Evolutionary conservation across 2,113 vertebrate genomes (phyloP).

Genomic region (Saccopteryx leptura): DNA sequence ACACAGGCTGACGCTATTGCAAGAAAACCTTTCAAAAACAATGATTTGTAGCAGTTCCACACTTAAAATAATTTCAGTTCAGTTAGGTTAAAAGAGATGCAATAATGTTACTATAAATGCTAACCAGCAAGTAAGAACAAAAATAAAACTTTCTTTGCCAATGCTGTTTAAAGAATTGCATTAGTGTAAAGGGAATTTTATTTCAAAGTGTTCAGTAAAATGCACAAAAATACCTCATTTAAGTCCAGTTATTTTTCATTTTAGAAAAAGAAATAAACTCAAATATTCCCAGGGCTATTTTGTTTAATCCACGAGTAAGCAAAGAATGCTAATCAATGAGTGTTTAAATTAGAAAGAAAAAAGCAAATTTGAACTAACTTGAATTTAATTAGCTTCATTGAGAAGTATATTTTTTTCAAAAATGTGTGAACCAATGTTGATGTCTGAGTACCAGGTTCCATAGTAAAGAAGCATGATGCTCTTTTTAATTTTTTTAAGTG

Average conservation of each 20-base stretch:
- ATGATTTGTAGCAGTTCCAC: not conserved
- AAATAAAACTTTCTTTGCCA: slow-evolving; percentile 41
- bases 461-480: slow-evolving; percentile 74
- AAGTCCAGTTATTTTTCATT: slow-evolving; percentile 48
- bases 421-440: slow-evolving; percentile 79
- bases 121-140: slow-evolving; percentile 43
- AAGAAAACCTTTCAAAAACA: not conserved
- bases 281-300: slow-evolving; percentile 70
- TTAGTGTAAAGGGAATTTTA: slow-evolving; percentile 12
- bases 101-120: not conserved
- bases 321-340: slow-evolving; percentile 71
- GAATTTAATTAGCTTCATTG: slow-evolving; percentile 76
- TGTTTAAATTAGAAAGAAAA: slow-evolving; percentile 78
- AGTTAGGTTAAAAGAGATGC: slow-evolving; percentile 30
- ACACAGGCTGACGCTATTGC: not conserved
- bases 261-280: slow-evolving; percentile 70
- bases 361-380: slow-evolving; percentile 81
- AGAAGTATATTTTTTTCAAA: slow-evolving; percentile 83
- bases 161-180: slow-evolving; percentile 43
- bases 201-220: not conserved
- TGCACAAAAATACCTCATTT: slow-evolving; percentile 72
- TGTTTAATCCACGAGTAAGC: slow-evolving; percentile 80
- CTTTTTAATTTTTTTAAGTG: not conserved
- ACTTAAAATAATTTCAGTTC: slow-evolving; percentile 29
- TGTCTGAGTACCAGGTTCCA: slow-evolving; percentile 73